Evolutionary conservation across 2,888 invertebrate species (phyloP).

Genomic region (Amiota mariae): DNA sequence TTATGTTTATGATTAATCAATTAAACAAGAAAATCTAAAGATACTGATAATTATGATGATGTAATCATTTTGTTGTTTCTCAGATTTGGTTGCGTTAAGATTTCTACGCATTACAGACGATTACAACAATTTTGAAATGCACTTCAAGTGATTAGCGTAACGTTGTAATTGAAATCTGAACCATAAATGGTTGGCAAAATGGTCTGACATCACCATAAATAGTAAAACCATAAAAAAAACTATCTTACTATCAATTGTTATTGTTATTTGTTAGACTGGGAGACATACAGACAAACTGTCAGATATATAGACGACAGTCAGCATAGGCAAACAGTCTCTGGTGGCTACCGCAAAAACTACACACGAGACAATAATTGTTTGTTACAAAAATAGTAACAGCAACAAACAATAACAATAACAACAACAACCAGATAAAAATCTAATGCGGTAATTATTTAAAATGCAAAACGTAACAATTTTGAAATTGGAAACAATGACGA

Average conservation of each 20-base stretch:
- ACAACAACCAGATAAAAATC: no score
- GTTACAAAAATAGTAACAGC: neutral
- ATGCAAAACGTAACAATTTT: conserved; percentile 18
- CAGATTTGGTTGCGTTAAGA: no score
- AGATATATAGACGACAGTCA: conserved; percentile 17
- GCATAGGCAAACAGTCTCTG: neutral
- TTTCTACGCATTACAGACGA: no score
- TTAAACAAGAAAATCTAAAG: neutral
- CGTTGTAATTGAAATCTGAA: conserved; percentile 63
- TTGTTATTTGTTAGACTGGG: neutral
- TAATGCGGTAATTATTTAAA: conserved; percentile 1
- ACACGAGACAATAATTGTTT: conserved; percentile 18
- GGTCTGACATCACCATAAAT: conserved; percentile 63
- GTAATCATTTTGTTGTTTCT: neutral
- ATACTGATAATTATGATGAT: neutral
- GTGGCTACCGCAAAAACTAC: conserved; percentile 14
- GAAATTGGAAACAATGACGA: conserved; percentile 9
- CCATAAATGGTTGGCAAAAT: conserved; percentile 54
- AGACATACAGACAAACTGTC: conserved; percentile 29
- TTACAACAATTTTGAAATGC: no score
- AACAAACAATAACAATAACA: no score
- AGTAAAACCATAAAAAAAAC: conserved; percentile 55
- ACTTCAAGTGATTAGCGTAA: no score
- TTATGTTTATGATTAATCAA: neutral
- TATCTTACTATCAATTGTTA: no score